Percentiles rank a stretch among this genome's conserved stretches.
Conservation (phyloP, 2,797 vertebrate genomes). For the Apogon talboti region DNA sequence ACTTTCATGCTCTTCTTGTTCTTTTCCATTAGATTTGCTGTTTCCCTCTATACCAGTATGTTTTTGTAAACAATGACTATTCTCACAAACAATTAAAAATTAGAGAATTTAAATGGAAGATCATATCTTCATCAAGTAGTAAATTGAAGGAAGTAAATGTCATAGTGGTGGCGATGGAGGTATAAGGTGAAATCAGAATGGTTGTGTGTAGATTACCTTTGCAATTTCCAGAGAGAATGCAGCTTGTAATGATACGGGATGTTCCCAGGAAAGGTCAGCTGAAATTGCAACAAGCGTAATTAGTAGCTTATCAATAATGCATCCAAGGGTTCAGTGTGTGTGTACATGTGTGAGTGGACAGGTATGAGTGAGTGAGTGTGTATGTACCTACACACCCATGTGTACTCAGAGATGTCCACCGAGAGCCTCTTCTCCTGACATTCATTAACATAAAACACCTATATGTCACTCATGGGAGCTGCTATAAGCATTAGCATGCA, state of each 20-base stretch:
- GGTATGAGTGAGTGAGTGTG: constrained; percentile 29
- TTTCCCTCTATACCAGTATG: background rate
- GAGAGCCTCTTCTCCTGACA: constrained; percentile 58
- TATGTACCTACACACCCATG: constrained; percentile 39
- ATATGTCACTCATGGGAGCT: constrained; percentile 59
- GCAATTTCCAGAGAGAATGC: constrained; percentile 80
- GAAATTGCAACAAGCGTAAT: constrained; percentile 85
- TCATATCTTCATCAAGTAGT: constrained; percentile 50
- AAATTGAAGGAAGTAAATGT: constrained; percentile 10
- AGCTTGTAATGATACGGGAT: constrained; percentile 83
- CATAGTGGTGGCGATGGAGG: constrained; percentile 3
- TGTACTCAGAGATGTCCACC: constrained; percentile 58
- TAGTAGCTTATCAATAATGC: constrained; percentile 87
- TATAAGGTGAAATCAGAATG: constrained; percentile 31
- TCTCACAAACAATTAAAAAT: background rate
- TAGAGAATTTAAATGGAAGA: constrained; percentile 23
- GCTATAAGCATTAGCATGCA: constrained; percentile 58
- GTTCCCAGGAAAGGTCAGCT: constrained; percentile 84
- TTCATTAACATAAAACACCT: constrained; percentile 75
- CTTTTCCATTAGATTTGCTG: too few relatives aligned
- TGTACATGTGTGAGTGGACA: constrained; percentile 18
- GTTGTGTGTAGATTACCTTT: constrained; percentile 81
- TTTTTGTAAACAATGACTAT: constrained; percentile 11
- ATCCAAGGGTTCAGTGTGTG: constrained; percentile 75
- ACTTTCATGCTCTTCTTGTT: too few relatives aligned